Evolutionary conservation across 2,888 invertebrate species (phyloP).

Genomic region (Cryptosula pallasiana): DNA sequence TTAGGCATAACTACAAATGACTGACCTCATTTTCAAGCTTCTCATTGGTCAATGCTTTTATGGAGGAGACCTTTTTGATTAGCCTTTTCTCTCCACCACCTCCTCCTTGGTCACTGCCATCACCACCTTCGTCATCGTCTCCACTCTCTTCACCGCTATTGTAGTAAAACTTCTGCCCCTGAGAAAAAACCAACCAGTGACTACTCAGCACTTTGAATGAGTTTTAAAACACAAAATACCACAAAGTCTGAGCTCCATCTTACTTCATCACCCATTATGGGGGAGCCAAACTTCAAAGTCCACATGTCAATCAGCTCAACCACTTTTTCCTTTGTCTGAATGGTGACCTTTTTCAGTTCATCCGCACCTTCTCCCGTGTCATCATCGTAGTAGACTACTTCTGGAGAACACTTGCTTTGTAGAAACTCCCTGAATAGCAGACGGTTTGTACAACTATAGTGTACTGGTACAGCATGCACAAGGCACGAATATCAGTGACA

Average conservation of each 20-base stretch:
- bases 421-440: too few relatives aligned
- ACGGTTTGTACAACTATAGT: too few relatives aligned
- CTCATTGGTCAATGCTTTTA: conserved; percentile 31
- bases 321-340: conserved; percentile 43
- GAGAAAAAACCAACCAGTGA: too few relatives aligned
- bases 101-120: neutral
- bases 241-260: too few relatives aligned
- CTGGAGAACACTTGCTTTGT: conserved; percentile 38
- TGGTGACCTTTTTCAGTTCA: conserved; percentile 48
- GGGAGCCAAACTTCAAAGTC: conserved; percentile 9
- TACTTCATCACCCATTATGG: neutral
- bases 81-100: neutral
- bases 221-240: too few relatives aligned
- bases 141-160: neutral
- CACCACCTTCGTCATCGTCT: neutral
- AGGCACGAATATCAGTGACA: too few relatives aligned
- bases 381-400: conserved; percentile 45
- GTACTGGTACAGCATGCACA: too few relatives aligned
- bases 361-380: conserved; percentile 40
- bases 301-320: conserved; percentile 16
- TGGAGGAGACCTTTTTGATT: neutral
- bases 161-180: conserved; percentile 15
- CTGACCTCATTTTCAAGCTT: conserved; percentile 36
- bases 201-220: too few relatives aligned
- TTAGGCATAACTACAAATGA: too few relatives aligned